Conservation (phyloP, 1,140 invertebrate genomes). For the Drosophila parabipectinata region DNA sequence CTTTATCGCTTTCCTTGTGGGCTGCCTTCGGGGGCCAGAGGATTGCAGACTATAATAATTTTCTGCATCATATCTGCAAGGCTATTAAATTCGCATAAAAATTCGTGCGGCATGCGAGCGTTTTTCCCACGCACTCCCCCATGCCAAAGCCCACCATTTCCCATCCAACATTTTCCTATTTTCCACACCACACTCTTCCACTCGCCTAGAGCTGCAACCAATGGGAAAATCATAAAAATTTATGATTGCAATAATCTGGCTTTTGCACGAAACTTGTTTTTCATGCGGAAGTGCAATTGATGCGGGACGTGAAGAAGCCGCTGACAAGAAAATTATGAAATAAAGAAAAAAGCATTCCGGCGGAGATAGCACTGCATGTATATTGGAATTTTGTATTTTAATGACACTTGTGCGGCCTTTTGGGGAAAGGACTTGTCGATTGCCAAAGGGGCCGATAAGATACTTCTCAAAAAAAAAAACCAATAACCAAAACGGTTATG, state of each 20-base stretch:
- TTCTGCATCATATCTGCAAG: slow-evolving; percentile 73
- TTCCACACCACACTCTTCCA: slow-evolving; percentile 1
- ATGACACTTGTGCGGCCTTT: slow-evolving; percentile 11
- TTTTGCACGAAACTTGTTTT: slow-evolving; percentile 50
- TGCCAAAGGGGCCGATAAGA: slow-evolving; percentile 38
- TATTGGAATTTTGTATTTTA: slow-evolving; percentile 28
- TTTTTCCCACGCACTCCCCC: slow-evolving; percentile 51
- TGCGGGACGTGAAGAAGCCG: slow-evolving; percentile 8
- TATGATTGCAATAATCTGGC: slow-evolving; percentile 74
- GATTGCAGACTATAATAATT: slow-evolving; percentile 59
- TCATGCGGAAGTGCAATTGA: slow-evolving; percentile 45
- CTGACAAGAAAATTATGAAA: slow-evolving; percentile 38
- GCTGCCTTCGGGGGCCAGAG: background rate
- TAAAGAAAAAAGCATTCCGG: slow-evolving; percentile 18
- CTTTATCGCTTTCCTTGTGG: slow-evolving; percentile 24
- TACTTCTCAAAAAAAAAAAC: slow-evolving; percentile 1
- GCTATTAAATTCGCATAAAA: slow-evolving; percentile 78
- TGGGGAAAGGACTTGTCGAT: slow-evolving; percentile 12
- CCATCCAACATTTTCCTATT: slow-evolving; percentile 21
- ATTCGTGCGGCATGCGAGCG: slow-evolving; percentile 26
- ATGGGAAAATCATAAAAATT: slow-evolving; percentile 78
- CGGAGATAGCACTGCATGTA: background rate
- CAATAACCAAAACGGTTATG: slow-evolving; percentile 44
- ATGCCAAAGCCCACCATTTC: background rate
- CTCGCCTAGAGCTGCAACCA: slow-evolving; percentile 40